Evolutionary conservation across 2,113 vertebrate species (phyloP).

Genomic region (Oriolus oriolus): DNA sequence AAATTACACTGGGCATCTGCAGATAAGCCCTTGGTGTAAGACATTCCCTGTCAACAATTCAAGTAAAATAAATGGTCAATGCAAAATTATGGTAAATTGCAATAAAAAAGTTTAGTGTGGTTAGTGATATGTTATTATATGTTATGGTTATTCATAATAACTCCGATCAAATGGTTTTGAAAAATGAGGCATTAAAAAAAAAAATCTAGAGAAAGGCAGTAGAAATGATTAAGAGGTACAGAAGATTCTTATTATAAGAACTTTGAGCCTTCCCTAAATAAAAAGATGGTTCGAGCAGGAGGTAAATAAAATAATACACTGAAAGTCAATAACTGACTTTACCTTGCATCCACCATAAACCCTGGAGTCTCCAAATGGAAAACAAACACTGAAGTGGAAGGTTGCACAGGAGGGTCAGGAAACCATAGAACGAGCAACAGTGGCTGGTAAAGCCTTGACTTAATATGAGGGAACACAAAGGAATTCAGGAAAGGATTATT

Average conservation of each 20-base stretch:
- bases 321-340: not conserved
- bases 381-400: not conserved
- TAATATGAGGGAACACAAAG: not conserved
- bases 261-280: not conserved
- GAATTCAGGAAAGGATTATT: not conserved
- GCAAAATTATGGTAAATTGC: not conserved
- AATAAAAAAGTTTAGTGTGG: not conserved
- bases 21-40: not conserved
- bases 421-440: not conserved
- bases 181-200: not conserved
- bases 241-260: not conserved
- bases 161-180: not conserved
- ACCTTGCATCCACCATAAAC: not conserved
- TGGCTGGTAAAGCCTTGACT: not conserved
- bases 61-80: not conserved
- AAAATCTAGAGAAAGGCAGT: not conserved
- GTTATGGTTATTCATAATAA: not conserved
- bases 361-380: not conserved
- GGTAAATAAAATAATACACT: not conserved
- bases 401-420: not conserved
- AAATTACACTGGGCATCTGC: fast-evolving
- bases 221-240: not conserved
- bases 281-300: not conserved
- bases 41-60: not conserved
- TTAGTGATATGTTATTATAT: not conserved